phyloP scores from a whole-genome alignment of 2,113 vertebrate genomes.

The Halcyon senegalensis region DNA sequence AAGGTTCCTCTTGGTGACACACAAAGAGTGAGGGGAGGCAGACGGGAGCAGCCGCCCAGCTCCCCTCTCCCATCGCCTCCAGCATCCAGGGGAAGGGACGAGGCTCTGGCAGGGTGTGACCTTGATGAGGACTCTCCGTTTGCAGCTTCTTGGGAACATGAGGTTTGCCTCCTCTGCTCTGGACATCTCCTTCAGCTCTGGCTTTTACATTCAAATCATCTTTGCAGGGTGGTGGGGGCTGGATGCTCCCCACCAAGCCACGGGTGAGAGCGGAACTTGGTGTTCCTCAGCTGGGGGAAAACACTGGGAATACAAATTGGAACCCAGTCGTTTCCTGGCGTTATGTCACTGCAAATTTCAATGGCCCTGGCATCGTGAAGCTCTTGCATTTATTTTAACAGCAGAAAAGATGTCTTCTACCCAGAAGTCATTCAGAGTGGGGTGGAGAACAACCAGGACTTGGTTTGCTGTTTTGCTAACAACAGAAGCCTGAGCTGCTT shows the following conservation, averaged over 20 bases:
- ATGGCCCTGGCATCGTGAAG: neutral
- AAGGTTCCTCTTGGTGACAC: neutral
- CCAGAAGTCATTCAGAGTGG: neutral
- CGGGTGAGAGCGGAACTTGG: neutral
- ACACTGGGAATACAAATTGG: neutral
- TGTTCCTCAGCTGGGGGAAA: constrained; percentile 10
- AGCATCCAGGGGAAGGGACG: neutral
- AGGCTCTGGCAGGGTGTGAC: neutral
- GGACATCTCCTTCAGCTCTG: neutral
- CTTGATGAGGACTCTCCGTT: fast-evolving
- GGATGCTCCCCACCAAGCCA: neutral
- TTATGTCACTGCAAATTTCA: constrained; percentile 22
- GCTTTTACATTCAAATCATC: neutral
- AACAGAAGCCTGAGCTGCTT: neutral
- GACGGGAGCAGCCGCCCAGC: neutral
- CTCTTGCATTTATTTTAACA: constrained; percentile 36
- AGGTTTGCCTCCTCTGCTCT: neutral
- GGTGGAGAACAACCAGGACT: neutral
- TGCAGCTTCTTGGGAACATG: neutral
- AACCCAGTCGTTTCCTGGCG: neutral
- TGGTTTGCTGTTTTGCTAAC: neutral
- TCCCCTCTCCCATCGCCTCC: neutral
- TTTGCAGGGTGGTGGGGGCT: neutral
- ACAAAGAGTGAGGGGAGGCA: constrained; percentile 15
- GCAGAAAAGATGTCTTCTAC: constrained; percentile 10